Base-by-base conservation (phyloP, 2,888 invertebrate genomes). In the Tenthredo notha region DNA sequence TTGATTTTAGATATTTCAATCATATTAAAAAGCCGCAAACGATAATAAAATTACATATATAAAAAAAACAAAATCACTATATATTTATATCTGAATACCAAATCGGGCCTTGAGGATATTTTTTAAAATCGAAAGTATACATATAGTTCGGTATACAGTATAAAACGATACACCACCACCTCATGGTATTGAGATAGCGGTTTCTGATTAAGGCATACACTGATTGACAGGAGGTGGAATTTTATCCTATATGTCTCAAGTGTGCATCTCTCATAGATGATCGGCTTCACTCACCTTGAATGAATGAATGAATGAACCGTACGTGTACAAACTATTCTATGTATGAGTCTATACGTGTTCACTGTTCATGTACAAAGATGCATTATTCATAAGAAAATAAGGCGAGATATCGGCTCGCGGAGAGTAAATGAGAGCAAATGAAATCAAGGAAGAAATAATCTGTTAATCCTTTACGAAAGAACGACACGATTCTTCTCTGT, bases 321-420 rank as follows among this genome's bases (percentile, higher is more conserved):
- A 21, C 43, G n/a, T 18, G n/a, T 74, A 43, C 5, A 40, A 0
- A 4, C 47, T 12, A 47, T 3, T 15, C 2, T 9, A 47, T 2
- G 25, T 47, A n/a, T 10, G 3, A 18, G 6, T 72, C 0, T 9
- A n/a, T n/a, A 54, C 18, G 18, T 7, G 7, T 6, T 37, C 37
- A 37, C 37, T 54, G n/a, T 54, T n/a, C n/a, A n/a, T 54, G 7
- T 61, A 61, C 61, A 25, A 10, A 40, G 78, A 78, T 78, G 78
- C 78, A 78, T 78, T 78, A 78, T 78, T 78, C 78, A 78, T 78
- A 6, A 54, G 78, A 54, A 78, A 78, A 78, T 58, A 5, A 78
- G 10, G n/a, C 5, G 18, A 54, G n/a, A 37, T 37, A 33, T 70
- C 70, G 70, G 2, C 12, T 18, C 75, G 12, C 75, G 12, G 2